phyloP scores from a whole-genome alignment of 2,113 vertebrate species.

The Smithornis capensis region DNA sequence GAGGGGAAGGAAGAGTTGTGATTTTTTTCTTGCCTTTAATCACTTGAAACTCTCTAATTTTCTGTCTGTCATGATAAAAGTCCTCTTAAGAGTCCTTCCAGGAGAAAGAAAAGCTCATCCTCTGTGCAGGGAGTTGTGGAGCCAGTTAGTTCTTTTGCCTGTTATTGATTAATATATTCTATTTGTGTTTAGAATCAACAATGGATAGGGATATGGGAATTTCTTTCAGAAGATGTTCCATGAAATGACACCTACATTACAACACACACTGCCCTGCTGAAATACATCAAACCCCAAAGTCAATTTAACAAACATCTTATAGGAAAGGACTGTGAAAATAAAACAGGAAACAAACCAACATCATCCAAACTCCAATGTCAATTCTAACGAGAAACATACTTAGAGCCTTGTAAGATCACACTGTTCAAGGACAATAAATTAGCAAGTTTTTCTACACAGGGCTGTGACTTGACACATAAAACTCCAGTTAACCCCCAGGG shows the following conservation, averaged over 20 bases:
- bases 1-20: neutral
- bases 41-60: neutral
- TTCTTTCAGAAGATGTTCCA: neutral
- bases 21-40: constrained; percentile 10
- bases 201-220: neutral
- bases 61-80: neutral
- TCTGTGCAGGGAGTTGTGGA: neutral
- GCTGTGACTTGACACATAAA: neutral
- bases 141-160: neutral
- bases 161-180: neutral
- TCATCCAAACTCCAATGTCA: neutral
- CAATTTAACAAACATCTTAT: neutral
- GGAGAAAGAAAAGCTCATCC: neutral
- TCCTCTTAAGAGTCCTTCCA: neutral
- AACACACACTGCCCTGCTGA: neutral
- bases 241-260: neutral
- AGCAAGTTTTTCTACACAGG: neutral
- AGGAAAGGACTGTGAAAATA: neutral
- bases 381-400: neutral
- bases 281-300: neutral
- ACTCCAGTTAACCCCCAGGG: neutral
- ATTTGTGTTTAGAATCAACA: neutral
- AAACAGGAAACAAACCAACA: neutral
- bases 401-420: neutral
- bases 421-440: neutral